Percentiles rank a stretch among this genome's conserved stretches.
phyloP scores from a whole-genome alignment of 2,113 vertebrate species.

The Gymnarchus niloticus region DNA sequence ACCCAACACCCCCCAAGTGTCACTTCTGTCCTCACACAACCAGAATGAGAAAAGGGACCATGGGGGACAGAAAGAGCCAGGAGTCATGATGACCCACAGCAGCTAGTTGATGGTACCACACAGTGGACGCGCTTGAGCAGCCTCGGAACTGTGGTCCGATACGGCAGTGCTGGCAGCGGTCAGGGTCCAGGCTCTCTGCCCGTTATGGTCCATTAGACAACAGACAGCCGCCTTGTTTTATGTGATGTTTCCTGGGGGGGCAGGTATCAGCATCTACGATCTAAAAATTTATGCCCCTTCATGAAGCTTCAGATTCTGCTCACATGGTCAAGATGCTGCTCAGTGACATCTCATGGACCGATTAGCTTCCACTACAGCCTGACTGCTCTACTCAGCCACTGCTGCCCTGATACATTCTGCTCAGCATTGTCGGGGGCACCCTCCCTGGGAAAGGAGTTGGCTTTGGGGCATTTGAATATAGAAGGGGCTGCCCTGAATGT shows the following conservation, averaged over 20 bases:
- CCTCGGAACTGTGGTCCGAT: no score
- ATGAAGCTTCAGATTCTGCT: background rate
- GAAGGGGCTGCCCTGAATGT: background rate
- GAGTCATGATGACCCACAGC: background rate
- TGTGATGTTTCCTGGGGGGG: background rate
- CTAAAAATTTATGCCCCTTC: no score
- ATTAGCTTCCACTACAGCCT: background rate
- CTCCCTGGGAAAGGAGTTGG: no score
- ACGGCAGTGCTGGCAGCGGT: background rate
- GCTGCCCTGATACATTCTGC: no score
- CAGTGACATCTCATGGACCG: background rate
- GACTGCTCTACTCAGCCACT: no score
- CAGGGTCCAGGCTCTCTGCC: background rate
- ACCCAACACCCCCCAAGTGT: background rate
- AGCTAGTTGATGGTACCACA: background rate
- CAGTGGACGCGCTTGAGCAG: no score
- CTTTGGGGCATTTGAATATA: background rate
- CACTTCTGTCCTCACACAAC: background rate
- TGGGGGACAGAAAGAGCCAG: background rate
- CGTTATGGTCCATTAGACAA: background rate
- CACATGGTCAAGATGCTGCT: background rate
- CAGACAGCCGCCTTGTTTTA: background rate
- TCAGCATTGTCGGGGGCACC: background rate
- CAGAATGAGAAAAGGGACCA: background rate
- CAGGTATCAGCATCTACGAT: no score